Evolutionary conservation across 2,797 vertebrate genomes (phyloP), one percentile per base, ranked within the genome.

Genomic region (Myotis vivesi): DNA sequence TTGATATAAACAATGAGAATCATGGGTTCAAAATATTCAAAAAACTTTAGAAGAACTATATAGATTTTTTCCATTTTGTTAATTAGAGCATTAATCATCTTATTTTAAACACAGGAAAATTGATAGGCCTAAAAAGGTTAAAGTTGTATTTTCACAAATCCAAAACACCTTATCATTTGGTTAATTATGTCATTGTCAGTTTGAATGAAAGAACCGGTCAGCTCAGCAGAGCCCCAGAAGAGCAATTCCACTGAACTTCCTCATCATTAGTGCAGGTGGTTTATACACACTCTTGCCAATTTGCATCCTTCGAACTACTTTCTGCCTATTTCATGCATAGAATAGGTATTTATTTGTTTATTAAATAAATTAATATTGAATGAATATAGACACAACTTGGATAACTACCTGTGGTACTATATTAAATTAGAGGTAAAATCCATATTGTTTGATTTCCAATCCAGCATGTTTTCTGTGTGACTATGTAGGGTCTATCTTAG

Each of bases 361-460:
- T 89, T 91, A 96, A 95, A 91, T 91, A 89, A 92, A 95, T 89
- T 82, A 72, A 69, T 92, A 94, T 82, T 95, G 80, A 95, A 85
- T 94, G 28, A 84, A 71, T 95, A 86, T 73, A 87, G 81, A 93
- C 33, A 87, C 38, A 79, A 81, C 44, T 87, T 94, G 30, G 72
- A 69, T 94, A 89, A 68, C 83, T 96, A 91, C 75, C 82, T 91
- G 41, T 88, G 46, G 20, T 85, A 86, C 82, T 72, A 92, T 72
- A 94, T 93, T 97, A 76, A 94, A 80, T 95, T 94, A 89, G 80
- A 80, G 20, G 38, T 55, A 82, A 96, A 96, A 97, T 93, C 80
- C 28, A 92, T 94, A 86, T n/a, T 83, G 33, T 94, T 96, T 96
- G 77, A 95, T 93, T 97, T 94, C 55, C n/a, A 92, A 79, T 92